A percentile compares a stretch with the other conserved stretches of the same genome.
phyloP scores from a whole-genome alignment of 2,113 vertebrate species.

The Ciconia maguari region DNA sequence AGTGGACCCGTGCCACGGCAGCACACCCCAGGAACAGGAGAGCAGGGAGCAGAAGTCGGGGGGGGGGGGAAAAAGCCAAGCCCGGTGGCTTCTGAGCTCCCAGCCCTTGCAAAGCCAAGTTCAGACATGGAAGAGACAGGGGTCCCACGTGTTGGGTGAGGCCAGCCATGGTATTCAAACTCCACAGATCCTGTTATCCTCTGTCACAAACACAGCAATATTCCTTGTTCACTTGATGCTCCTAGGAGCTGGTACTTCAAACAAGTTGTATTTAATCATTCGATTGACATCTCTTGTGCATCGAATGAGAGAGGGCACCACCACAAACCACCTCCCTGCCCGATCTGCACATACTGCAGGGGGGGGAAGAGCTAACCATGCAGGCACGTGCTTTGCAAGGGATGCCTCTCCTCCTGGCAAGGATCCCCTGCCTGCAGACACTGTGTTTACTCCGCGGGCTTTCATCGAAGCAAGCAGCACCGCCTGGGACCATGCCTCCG shows the following conservation, averaged over 20 bases:
- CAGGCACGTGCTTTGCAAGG: no score
- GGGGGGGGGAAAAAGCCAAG: no score
- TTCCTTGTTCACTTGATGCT: fast-evolving
- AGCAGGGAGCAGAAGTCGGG: background rate
- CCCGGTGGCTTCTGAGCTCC: fast-evolving
- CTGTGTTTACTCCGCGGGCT: background rate
- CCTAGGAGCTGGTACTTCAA: background rate
- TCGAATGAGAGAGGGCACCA: background rate
- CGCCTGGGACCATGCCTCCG: fast-evolving
- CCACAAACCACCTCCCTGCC: no score
- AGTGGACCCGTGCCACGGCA: background rate
- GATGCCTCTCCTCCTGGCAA: background rate
- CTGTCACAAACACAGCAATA: background rate
- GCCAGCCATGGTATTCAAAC: background rate
- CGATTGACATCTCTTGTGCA: fast-evolving
- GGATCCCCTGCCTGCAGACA: background rate
- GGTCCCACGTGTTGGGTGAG: no score
- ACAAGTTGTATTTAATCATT: background rate
- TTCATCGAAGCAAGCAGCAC: fast-evolving
- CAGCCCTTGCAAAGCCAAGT: background rate
- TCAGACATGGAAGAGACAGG: fast-evolving
- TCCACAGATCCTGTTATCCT: fast-evolving
- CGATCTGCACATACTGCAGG: fast-evolving
- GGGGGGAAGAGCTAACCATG: fast-evolving
- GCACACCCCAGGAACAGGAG: background rate